Base-by-base conservation (phyloP, 2,888 invertebrate genomes). In the Brachypterus glaber region DNA sequence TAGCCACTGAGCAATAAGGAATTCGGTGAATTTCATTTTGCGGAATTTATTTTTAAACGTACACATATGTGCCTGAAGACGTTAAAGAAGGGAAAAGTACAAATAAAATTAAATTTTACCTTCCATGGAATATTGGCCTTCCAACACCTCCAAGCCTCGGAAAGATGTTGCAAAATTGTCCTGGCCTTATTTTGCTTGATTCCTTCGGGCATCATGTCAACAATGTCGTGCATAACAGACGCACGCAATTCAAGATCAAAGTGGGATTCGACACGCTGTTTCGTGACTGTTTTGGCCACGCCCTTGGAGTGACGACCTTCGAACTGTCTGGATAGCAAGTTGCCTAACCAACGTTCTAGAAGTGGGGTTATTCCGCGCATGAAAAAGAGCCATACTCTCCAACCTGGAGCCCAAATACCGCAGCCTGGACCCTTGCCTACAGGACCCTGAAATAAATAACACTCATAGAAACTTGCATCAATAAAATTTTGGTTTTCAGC, bases 121-220 rank as follows among this genome's bases (percentile, higher is more conserved):
- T 99, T 99, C 98, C 98, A 99, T 0, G 98, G 98, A 56, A 98
- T 99, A 64, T 99, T 96, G 0, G 98, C 98, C 64, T 99, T 99
- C 98, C 98, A 99, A 66, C 97, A 98, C 40, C 98, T 70, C 98
- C 98, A 99, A 0, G 98, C 98, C 67, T 99, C 98, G 17, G 93
- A 95, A 43, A 99, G 71, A 73, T 99, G 98, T 62, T 99, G 98
- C 52, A 99, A 72, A 53, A 99, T 99, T 2, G 97, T 97, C 50
- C 97, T 77, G 0, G 98, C 98, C 66, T 99, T 99, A 69, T 98
- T 98, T 67, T 98, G 98, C 61, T 99, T 99, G 62, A 99, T 98
- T 47, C 98, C 98, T 67, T 98, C 98, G 0, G 98, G 98, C 98
- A 99, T 99, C 98, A 99, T 99, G 59, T 99, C 98, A n/a, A 99